Evolutionary conservation across 2,888 invertebrate species (phyloP), one percentile per base, ranked within the genome.

Genomic region (Drosophila stalkeri): DNA sequence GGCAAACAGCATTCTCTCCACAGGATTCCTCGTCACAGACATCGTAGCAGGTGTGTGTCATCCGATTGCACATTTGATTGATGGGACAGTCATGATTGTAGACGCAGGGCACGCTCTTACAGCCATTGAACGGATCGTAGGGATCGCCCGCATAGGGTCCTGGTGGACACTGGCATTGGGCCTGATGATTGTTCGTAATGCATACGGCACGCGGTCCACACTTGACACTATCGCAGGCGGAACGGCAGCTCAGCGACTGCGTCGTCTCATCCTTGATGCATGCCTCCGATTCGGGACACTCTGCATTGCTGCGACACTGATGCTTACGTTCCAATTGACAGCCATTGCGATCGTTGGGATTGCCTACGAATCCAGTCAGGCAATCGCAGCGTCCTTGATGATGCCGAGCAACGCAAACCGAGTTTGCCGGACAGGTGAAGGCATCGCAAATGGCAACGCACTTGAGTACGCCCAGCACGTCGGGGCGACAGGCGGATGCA

Each of bases 151-250:
- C 96, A 91, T 95, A 98, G 1, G 96, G 95, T 20, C 98, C 98
- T 9, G 96, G 96, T 20, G 98, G 98, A 91, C 98, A 98, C 86
- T 97, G 97, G 90, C 98, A 98, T 92, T 97, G 96, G 0, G 97
- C 96, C 16, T 96, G 96, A 91, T 98, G 98, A 90, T 98, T 98
- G 87, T 98, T 97, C 3, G 97, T 97, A 11, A 97, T 95, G 90
- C 98, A 98, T 20, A 98, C 94, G 9, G 98, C 97, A 77, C 96
- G 96, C 0, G 97, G 97, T 1, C 98, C 98, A 91, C 98, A 98
- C 54, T 94, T 94, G 0, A 96, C 93, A 47, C 94, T 94, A 77
- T 96, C 96, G 91, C 98, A 98, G 47, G 97, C 97, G 1, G 97
- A 94, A 78, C 95, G 93, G 91, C 98, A 98, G 86, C 95, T 94